Evolutionary conservation across 2,113 vertebrate genomes (phyloP).

Genomic region (Mesocricetus auratus): DNA sequence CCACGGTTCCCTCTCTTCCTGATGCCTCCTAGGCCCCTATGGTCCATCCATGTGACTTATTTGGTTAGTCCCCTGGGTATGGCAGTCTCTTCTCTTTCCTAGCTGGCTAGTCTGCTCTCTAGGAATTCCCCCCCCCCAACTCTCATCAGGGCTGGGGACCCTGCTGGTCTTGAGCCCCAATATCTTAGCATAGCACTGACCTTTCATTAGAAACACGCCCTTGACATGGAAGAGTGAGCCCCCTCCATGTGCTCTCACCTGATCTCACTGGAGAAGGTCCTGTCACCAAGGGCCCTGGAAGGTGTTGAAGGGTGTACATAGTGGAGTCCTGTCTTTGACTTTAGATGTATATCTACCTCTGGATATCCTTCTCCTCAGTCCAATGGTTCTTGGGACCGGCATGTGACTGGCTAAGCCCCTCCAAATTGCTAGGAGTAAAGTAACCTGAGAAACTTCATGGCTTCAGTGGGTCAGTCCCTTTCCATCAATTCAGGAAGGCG

Average conservation of each 20-base stretch:
- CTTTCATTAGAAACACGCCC: not conserved
- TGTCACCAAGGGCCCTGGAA: not conserved
- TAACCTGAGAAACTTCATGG: not conserved
- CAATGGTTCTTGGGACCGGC: not conserved
- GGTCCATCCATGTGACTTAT: not conserved
- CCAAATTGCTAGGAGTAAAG: not conserved
- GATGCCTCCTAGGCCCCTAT: not conserved
- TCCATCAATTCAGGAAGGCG: not conserved
- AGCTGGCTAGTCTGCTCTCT: not conserved
- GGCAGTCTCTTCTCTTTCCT: not conserved
- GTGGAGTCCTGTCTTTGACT: not conserved
- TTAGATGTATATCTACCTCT: not conserved
- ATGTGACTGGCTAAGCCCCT: not conserved
- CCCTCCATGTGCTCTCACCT: no score
- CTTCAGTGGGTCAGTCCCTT: not conserved
- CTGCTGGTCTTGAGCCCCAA: not conserved
- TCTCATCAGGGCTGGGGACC: slow-evolving; percentile 8
- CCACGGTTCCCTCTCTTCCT: not conserved
- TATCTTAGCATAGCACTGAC: not conserved
- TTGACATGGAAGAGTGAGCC: not conserved
- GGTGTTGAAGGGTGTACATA: no score
- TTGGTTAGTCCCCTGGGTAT: not conserved
- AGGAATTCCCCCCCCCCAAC: not conserved
- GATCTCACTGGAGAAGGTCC: not conserved
- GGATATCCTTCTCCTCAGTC: slow-evolving; percentile 1